Evolutionary conservation across 2,113 vertebrate species (phyloP), one percentile per base, ranked within the genome.

Genomic region (Lates calcarifer): DNA sequence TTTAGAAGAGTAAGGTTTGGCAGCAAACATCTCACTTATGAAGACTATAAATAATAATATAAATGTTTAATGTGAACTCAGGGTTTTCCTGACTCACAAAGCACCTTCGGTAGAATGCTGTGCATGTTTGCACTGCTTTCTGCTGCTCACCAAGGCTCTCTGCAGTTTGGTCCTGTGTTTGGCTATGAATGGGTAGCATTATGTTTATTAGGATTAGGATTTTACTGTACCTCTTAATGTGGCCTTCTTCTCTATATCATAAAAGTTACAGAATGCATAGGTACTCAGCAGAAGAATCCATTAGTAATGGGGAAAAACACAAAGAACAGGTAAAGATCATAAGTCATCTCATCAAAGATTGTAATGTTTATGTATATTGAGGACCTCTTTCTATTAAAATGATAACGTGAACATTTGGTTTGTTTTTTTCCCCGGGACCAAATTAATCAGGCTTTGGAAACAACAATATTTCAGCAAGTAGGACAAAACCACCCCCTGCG

Each of bases 21-120:
- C 86, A 88, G 75, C 61, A 37, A 75, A 49, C 61, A 6, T 41
- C 15, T 37, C 56, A 58, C 63, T 79, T 64, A 89, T 82, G 26
- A 65, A 61, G 41, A 74, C 39, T 63, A 49, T 43, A 74, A 77
- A 77, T 41, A 7, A 37, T 37, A 9, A 37, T 2, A 37, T 37
- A 5, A 37, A 43, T 15, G 14, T 13, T 14, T 26, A 57, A 24
- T 58, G 64, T 82, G 74, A 77, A 74, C 66, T 79, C 61, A 3
- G 75, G 65, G 70, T 31, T 74, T 81, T 81, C 69, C 78, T 75
- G 57, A 72, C 73, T 81, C 76, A 80, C 75, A 74, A 55, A 77
- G 68, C 55, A 39, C 53, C 73, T 66, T 69, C 49, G 72, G 65
- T 69, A 37, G 24, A 68, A 62, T 43, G 37, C 72, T 37, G 22